Evolutionary conservation across 2,797 vertebrate genomes (phyloP).

Genomic region (Malacoraja senta): DNA sequence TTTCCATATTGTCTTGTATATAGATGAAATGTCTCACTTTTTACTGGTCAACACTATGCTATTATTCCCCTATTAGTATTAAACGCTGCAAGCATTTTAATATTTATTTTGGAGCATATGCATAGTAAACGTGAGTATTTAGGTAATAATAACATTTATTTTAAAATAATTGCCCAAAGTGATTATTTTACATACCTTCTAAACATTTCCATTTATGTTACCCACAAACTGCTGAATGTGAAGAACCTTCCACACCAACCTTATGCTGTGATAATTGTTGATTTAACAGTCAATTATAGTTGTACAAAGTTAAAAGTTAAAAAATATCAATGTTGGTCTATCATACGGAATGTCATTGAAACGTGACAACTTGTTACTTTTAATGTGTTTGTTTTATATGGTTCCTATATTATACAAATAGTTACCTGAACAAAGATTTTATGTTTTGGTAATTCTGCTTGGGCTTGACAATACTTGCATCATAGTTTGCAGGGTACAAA

Average conservation of each 20-base stretch:
- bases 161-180: background rate
- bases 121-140: background rate
- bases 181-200: constrained; percentile 27
- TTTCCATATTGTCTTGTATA: constrained; percentile 29
- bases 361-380: constrained; percentile 10
- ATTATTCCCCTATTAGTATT: constrained; percentile 3
- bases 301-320: background rate
- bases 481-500: constrained; percentile 60
- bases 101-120: background rate
- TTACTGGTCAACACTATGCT: constrained; percentile 25
- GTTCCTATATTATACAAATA: background rate
- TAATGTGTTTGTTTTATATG: background rate
- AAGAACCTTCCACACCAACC: background rate
- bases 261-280: background rate
- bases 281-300: background rate
- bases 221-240: background rate
- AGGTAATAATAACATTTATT: background rate
- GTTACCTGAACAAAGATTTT: constrained; percentile 2
- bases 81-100: background rate
- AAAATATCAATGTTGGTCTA: background rate
- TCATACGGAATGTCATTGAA: background rate
- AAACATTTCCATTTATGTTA: background rate
- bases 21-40: constrained; percentile 1
- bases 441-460: constrained; percentile 45
- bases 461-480: constrained; percentile 47